Percentiles rank a stretch among this genome's conserved stretches.
Conservation (phyloP, 2,797 vertebrate genomes). For the Xenops minutus region DNA sequence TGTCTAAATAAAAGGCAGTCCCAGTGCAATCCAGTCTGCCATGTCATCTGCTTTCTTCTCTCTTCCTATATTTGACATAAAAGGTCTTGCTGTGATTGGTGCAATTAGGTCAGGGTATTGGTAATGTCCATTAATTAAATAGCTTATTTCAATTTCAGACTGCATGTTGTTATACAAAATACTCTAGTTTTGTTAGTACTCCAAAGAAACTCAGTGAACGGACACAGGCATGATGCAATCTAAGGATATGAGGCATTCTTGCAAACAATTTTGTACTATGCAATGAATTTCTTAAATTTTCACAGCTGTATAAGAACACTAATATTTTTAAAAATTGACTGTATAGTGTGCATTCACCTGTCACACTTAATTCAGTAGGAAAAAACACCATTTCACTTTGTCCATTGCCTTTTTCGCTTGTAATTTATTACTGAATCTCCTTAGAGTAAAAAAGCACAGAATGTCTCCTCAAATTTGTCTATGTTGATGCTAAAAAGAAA, state of each 20-base stretch:
- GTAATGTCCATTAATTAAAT: neutral
- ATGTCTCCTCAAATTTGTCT: no score
- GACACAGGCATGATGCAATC: neutral
- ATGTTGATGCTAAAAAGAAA: no score
- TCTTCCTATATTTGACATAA: neutral
- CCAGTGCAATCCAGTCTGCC: neutral
- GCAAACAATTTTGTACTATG: neutral
- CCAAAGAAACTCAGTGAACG: neutral
- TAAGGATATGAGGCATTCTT: neutral
- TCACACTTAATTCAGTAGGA: neutral
- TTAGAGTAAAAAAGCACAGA: neutral
- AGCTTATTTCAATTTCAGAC: neutral
- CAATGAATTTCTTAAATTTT: neutral
- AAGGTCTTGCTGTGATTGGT: neutral
- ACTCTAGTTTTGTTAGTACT: neutral
- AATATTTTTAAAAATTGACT: neutral
- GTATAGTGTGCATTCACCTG: neutral
- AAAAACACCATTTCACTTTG: neutral
- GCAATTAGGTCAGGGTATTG: neutral
- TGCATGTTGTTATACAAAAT: neutral
- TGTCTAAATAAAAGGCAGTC: neutral
- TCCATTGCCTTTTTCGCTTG: neutral
- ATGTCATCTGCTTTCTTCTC: neutral
- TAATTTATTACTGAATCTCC: neutral
- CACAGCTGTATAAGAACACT: neutral